phyloP scores from a whole-genome alignment of 2,888 invertebrate species.

The Callyntrura guangdongensis region DNA sequence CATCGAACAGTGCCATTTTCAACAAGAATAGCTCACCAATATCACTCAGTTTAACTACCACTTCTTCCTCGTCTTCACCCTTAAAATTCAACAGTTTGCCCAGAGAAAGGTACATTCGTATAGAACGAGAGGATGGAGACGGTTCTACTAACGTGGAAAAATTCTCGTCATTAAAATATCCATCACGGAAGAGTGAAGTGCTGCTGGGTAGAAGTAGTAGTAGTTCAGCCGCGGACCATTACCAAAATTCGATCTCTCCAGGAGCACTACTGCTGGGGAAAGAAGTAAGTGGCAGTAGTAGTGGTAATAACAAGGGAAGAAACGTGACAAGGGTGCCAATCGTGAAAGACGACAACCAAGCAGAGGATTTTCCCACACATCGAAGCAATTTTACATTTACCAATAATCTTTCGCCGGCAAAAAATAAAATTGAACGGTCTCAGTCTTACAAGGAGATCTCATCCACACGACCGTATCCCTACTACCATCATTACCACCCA shows the following conservation, averaged over 20 bases:
- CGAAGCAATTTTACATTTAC: slow-evolving; percentile 62
- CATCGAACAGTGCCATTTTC: slow-evolving; percentile 66
- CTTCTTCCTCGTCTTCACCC: slow-evolving; percentile 50
- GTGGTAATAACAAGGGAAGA: slow-evolving; percentile 41
- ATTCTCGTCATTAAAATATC: slow-evolving; percentile 69
- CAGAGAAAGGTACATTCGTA: slow-evolving; percentile 79
- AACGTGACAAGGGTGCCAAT: slow-evolving; percentile 79
- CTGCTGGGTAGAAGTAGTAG: slow-evolving; percentile 63
- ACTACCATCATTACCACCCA: slow-evolving; percentile 72
- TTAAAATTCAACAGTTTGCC: slow-evolving; percentile 81
- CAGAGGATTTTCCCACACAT: slow-evolving; percentile 60
- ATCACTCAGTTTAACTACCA: slow-evolving; percentile 68
- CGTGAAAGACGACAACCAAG: slow-evolving; percentile 67
- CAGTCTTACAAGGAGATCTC: slow-evolving; percentile 81
- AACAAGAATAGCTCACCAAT: slow-evolving; percentile 71
- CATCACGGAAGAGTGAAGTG: slow-evolving; percentile 58
- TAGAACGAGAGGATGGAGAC: slow-evolving; percentile 78
- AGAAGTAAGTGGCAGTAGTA: background rate
- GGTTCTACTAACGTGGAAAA: slow-evolving; percentile 65
- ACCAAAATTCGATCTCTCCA: slow-evolving; percentile 49
- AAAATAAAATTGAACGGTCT: slow-evolving; percentile 78
- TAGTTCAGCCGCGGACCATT: slow-evolving; percentile 48
- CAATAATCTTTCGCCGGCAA: slow-evolving; percentile 54
- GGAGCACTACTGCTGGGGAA: background rate
- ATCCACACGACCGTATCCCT: slow-evolving; percentile 66